A percentile compares a stretch with the other conserved stretches of the same genome.
phyloP scores from a whole-genome alignment of 2,113 vertebrate species.

The Daubentonia madagascariensis region DNA sequence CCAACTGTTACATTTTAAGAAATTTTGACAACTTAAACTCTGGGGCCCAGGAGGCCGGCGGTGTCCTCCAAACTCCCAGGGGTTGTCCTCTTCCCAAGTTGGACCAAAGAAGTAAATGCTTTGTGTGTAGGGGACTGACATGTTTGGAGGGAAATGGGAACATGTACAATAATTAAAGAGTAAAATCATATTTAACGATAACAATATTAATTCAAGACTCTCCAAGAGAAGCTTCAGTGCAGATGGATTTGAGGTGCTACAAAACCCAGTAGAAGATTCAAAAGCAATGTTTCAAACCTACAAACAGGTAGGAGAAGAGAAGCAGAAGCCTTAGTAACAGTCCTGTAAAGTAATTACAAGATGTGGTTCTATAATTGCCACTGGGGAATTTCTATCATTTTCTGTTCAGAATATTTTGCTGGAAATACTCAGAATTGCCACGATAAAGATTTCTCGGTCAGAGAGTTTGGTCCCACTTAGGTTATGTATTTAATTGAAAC shows the following conservation, averaged over 20 bases:
- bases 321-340: constrained; percentile 76
- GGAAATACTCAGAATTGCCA: constrained; percentile 51
- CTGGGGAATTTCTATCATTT: neutral
- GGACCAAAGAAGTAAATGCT: no score
- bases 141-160: no score
- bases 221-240: constrained; percentile 72
- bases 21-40: neutral
- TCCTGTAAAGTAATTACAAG: constrained; percentile 42
- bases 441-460: neutral
- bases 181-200: constrained; percentile 3
- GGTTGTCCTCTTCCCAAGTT: no score
- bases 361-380: neutral
- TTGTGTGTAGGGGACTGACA: no score
- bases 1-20: neutral
- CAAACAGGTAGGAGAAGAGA: constrained; percentile 82
- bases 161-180: no score
- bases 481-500: neutral
- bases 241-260: constrained; percentile 72
- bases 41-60: no score
- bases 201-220: constrained; percentile 69
- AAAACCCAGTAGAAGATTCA: constrained; percentile 77
- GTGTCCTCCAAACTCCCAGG: no score
- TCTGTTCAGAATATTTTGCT: constrained; percentile 34
- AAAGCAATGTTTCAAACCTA: constrained; percentile 82
- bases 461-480: neutral